Evolutionary conservation across 1,140 invertebrate species (phyloP), one percentile per base, ranked within the genome.

Genomic region (Megalopta genalis): DNA sequence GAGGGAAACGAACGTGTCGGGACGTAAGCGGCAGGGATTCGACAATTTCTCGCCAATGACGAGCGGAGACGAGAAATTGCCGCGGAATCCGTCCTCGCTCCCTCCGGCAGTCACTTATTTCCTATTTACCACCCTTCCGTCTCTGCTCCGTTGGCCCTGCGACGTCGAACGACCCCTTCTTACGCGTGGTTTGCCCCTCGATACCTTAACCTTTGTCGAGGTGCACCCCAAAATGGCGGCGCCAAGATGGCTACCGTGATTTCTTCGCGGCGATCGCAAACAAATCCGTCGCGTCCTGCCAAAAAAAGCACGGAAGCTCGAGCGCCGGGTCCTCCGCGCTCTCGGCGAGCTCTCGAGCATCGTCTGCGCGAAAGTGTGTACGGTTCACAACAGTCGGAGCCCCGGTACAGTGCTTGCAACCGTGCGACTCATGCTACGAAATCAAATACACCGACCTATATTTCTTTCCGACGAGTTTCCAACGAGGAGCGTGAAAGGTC

Each of bases 51-150:
- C 90, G 83, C 91, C 92, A 93, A 93, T 93, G 89, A 90, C 88
- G 85, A 85, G 73, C 86, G 89, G 69, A 82, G 86, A 85, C 85
- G 90, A 90, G 84, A 92, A 93, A 93, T 93, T 93, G 91, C 89
- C 89, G 90, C 90, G 88, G 92, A 92, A 93, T 92, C 86, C 89
- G 89, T 76, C 88, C 90, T 87, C 88, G 73, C 88, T 84, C 91
- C 91, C 90, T 90, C 89, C 88, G 92, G 91, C 92, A 86, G 84
- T 89, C 84, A 91, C 91, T 93, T 91, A 93, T 93, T 93, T 93
- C 92, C 91, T 90, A 92, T 92, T 93, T 92, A 91, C 87, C 86
- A 88, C 83, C 89, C 90, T 88, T 87, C 49, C 71, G 65, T 49
- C 72, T 78, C 68, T 64, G 65, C 63, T 72, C 49, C 62, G 27